Conservation (phyloP, 2,888 invertebrate species). For the Thyatira batis region DNA sequence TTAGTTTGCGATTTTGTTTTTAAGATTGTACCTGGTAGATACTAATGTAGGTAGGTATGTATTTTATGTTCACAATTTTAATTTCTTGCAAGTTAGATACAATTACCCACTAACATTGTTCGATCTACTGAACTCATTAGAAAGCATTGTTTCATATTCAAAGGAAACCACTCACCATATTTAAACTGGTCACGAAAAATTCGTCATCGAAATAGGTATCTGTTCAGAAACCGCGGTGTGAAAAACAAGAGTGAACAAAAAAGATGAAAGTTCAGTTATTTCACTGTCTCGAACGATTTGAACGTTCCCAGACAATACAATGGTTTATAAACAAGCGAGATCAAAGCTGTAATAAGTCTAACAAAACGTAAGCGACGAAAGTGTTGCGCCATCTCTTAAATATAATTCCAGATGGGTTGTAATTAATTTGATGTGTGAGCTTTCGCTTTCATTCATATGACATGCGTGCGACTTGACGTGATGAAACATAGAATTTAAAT, state of each 20-base stretch:
- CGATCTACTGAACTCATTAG: no score
- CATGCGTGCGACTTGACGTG: slow-evolving; percentile 36
- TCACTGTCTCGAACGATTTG: slow-evolving; percentile 33
- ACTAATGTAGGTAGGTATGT: no score
- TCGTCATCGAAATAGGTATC: slow-evolving; percentile 6
- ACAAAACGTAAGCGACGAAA: slow-evolving; percentile 47
- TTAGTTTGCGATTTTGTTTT: no score
- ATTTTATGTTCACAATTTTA: no score
- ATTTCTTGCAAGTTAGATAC: no score
- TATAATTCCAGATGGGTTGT: slow-evolving; percentile 43
- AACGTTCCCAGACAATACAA: slow-evolving; percentile 34
- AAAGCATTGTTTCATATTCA: no score
- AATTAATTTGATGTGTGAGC: slow-evolving; percentile 56
- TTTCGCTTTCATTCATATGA: slow-evolving; percentile 44
- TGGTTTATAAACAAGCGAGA: slow-evolving; percentile 26
- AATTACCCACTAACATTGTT: no score
- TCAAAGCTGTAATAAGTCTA: slow-evolving; percentile 30
- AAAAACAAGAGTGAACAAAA: slow-evolving; percentile 60
- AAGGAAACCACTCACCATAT: not conserved
- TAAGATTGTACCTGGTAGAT: no score
- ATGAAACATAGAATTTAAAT: slow-evolving; percentile 33
- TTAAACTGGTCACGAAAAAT: not conserved
- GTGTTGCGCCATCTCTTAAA: slow-evolving; percentile 60
- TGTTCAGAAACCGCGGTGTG: slow-evolving; percentile 23
- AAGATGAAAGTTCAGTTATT: slow-evolving; percentile 51